phyloP scores from a whole-genome alignment of 2,797 vertebrate genomes.

The Esox masquinongy region DNA sequence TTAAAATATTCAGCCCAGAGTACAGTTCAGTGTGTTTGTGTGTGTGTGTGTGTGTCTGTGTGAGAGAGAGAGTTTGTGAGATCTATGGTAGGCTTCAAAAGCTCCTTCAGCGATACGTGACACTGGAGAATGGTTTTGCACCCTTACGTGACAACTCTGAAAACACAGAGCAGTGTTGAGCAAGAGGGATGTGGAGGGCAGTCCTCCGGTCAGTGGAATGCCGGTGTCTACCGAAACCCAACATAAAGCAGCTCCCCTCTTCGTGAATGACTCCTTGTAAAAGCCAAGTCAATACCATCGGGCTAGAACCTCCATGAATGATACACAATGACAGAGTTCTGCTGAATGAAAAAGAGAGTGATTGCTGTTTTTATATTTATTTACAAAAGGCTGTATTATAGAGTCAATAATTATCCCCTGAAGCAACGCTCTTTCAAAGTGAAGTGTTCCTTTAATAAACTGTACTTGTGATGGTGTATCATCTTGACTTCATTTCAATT shows the following conservation, averaged over 20 bases:
- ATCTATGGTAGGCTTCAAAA: neutral
- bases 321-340: neutral
- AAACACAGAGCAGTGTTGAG: conserved; percentile 29
- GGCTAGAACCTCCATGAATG: neutral
- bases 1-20: conserved; percentile 29
- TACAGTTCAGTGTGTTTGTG: conserved; percentile 6
- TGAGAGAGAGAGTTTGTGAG: conserved; percentile 3
- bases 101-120: conserved; percentile 25
- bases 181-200: conserved; percentile 19
- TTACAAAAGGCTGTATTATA: neutral
- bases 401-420: neutral
- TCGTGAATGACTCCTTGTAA: conserved; percentile 4
- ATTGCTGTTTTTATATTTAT: neutral
- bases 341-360: neutral
- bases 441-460: neutral
- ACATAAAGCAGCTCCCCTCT: neutral
- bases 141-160: conserved; percentile 40
- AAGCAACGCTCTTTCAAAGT: neutral
- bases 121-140: conserved; percentile 31
- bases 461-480: neutral
- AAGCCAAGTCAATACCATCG: neutral
- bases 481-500: neutral
- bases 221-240: neutral
- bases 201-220: neutral
- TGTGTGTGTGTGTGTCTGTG: conserved; percentile 10